These are phyloP conservation scores for Vicugna pacos DNA, from an alignment of 2,113 vertebrate species.

Conservation along the genomic window DNA sequence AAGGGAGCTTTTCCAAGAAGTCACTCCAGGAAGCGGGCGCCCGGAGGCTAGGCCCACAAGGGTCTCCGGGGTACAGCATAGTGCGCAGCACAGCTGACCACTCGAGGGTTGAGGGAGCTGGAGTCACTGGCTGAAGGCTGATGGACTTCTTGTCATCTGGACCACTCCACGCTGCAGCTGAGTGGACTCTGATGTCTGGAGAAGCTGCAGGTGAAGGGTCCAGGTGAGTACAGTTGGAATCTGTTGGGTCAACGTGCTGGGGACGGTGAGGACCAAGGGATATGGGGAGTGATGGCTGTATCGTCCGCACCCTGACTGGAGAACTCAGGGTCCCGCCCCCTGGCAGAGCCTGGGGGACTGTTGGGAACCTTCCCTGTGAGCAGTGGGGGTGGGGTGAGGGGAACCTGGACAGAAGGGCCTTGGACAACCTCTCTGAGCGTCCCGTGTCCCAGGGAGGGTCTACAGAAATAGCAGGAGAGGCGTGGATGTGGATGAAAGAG, in stretches of 20 bases:
- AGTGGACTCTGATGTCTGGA: not conserved
- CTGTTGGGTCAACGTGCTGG: not conserved
- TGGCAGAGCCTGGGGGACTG: not conserved
- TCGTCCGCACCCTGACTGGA: not conserved
- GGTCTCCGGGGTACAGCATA: not conserved
- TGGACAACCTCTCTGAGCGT: too few relatives aligned
- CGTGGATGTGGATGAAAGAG: rapidly evolving
- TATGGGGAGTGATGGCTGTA: not conserved
- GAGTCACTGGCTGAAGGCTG: not conserved
- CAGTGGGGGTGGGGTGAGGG: not conserved
- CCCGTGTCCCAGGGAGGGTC: not conserved
- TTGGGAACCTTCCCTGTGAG: not conserved
- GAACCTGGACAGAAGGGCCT: not conserved
- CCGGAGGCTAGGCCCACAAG: not conserved
- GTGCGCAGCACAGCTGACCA: rapidly evolving
- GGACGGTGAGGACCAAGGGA: not conserved
- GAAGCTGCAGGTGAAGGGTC: not conserved
- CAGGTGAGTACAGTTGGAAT: not conserved
- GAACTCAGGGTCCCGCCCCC: too few relatives aligned
- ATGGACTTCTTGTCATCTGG: not conserved
- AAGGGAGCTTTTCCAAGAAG: not conserved
- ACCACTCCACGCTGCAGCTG: rapidly evolving
- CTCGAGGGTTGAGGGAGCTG: not conserved
- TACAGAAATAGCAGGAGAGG: not conserved
- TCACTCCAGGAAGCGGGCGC: not conserved